These are phyloP conservation scores for Suncus etruscus DNA, from an alignment of 2,113 vertebrate genomes.

Conservation along the genomic window DNA sequence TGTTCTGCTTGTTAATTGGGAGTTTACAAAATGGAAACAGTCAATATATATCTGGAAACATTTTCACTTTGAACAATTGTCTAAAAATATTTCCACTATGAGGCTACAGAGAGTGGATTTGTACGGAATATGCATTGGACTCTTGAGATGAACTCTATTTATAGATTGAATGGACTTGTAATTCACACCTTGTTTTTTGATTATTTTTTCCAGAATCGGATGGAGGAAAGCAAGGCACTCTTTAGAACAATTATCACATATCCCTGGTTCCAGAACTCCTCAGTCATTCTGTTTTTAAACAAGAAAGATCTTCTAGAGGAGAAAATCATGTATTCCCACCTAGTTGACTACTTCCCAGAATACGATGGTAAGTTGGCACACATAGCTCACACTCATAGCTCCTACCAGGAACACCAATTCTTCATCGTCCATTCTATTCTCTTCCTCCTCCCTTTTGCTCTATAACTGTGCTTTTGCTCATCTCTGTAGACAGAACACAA, in stretches of 20 bases:
- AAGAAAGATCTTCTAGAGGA: constrained; percentile 98
- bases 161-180: constrained; percentile 22
- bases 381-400: too few relatives aligned
- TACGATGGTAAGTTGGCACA: constrained; percentile 92
- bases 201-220: constrained; percentile 91
- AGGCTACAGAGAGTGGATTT: not conserved
- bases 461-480: not conserved
- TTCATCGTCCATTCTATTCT: not conserved
- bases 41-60: not conserved
- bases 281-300: constrained; percentile 97
- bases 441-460: not conserved
- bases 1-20: not conserved
- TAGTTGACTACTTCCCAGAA: constrained; percentile 97
- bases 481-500: not conserved
- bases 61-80: not conserved
- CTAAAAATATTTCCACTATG: not conserved
- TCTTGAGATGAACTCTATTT: constrained; percentile 9
- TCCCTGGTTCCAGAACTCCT: constrained; percentile 97
- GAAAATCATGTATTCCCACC: constrained; percentile 97
- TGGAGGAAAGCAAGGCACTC: constrained; percentile 97
- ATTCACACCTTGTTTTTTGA: constrained; percentile 65
- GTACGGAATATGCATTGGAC: not conserved
- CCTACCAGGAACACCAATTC: too few relatives aligned
- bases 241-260: constrained; percentile 97
- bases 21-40: constrained; percentile 68